Base-by-base conservation (phyloP, 2,888 invertebrate species). In the Aromia moschata region DNA sequence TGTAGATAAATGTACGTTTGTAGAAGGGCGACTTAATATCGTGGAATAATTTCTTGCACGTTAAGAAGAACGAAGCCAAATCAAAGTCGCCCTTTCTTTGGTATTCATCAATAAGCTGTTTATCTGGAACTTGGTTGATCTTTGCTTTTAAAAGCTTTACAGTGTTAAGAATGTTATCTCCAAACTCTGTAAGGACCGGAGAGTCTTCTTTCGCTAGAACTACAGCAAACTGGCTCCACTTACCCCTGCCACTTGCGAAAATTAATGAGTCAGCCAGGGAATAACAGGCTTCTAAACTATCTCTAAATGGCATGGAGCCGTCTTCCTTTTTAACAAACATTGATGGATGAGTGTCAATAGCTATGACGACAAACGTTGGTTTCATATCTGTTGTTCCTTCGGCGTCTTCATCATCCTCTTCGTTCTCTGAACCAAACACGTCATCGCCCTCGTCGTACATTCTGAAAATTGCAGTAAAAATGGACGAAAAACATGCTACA, bases 361-460 rank as follows among this genome's bases (percentile, higher is more conserved):
- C 73, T 17, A 77, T 66, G n/a, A 77, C 51, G 5, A 76, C 71
- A 58, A 70, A 76, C 0, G 73, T 67, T 10, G 71, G 71, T 57
- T 73, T 70, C 55, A 67, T 71, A 5, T 10, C 2, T 16, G 15
- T 20, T 7, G 17, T 15, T 9, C 20, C 30, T 16, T 40, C 15
- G n/a, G n/a, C n/a, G n/a, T 20, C 11, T 11, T 30, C 51, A 16
- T 16, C 40, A n/a, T 38, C 51, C 1, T 20, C 38, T 17, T 51
- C 51, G 11, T 18, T 37, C 4, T 49, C 49, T 14, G 25, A 12
- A 7, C 10, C 30, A 36, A n/a, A n/a, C n/a, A n/a, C n/a, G n/a
- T n/a, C n/a, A n/a, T n/a, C n/a, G n/a, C n/a, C n/a, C n/a, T n/a
- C n/a, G n/a, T n/a, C n/a, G n/a, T n/a, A n/a, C n/a, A n/a, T n/a